Conservation (phyloP, 2,797 vertebrate genomes). For the Pelodytes ibericus region DNA sequence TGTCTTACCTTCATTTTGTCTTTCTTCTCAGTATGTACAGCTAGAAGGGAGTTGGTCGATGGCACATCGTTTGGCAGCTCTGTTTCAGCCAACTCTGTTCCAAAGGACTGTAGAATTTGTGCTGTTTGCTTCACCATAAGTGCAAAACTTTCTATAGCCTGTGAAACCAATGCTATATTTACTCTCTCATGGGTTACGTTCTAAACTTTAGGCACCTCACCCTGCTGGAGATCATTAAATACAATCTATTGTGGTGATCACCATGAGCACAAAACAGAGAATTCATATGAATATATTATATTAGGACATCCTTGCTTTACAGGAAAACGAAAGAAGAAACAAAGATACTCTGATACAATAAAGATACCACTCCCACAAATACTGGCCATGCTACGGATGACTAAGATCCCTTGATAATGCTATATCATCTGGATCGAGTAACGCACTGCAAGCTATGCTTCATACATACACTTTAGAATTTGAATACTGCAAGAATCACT, state of each 20-base stretch:
- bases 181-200: background rate
- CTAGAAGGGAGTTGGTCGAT: constrained; percentile 84
- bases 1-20: constrained; percentile 86
- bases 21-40: constrained; percentile 83
- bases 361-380: constrained; percentile 64
- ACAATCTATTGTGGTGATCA: no score
- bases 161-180: constrained; percentile 39
- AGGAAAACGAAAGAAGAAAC: constrained; percentile 42
- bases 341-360: constrained; percentile 48
- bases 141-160: constrained; percentile 89
- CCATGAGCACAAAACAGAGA: no score
- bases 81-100: constrained; percentile 93
- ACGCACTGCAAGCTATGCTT: background rate
- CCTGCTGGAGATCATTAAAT: no score
- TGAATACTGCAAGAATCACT: constrained; percentile 55
- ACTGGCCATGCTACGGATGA: constrained; percentile 65
- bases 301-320: no score
- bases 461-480: no score
- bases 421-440: constrained; percentile 57
- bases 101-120: constrained; percentile 90
- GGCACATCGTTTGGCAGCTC: constrained; percentile 91
- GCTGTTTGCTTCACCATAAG: constrained; percentile 94
- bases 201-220: background rate
- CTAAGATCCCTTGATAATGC: constrained; percentile 68
- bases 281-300: no score